Base-by-base conservation (phyloP, 2,888 invertebrate genomes). In the Taenaris catops region DNA sequence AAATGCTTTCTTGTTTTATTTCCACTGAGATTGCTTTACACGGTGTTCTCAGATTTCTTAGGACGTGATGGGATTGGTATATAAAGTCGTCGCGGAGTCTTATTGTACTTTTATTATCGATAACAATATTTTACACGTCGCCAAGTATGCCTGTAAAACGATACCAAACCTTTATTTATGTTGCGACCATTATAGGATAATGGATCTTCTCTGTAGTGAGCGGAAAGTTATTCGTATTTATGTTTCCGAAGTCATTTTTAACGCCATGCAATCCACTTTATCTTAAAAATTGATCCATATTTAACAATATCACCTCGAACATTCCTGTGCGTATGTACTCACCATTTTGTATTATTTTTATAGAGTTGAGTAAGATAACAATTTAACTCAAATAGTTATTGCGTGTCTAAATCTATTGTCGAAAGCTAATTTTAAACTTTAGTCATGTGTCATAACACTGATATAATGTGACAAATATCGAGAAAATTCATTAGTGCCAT, bases 111-210 rank as follows among this genome's bases (percentile, higher is more conserved):
- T 76, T 78, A 76, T 69, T 76, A 70, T 73, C 66, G 68, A 74
- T 71, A 69, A 70, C 68, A 73, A 79, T 81, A 81, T 79, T 80
- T 84, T 67, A 80, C 80, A 76, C 74, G 76, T 81, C 83, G 59
- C 70, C 79, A 69, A 65, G 70, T 60, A 45, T 50, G 60, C 52
- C 37, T 64, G 78, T 75, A 73, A 80, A 62, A 46, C 68, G 73
- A 78, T 46, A 52, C 48, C 55, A 67, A 75, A 49, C 46, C 44
- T 54, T 64, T 73, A 73, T 76, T 81, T 78, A 75, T 73, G 61
- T 62, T 31, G 17, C 32, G 26, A 31, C 33, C 34, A 37, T 43
- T 44, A 37, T 41, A 49, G 36, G 38, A 46, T 48, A 53, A 57
- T 59, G 51, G 48, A 57, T 62, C 47, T 51, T 58, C 55, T 54